phyloP scores from a whole-genome alignment of 1,140 invertebrate genomes.

The Hormaphis cornu region DNA sequence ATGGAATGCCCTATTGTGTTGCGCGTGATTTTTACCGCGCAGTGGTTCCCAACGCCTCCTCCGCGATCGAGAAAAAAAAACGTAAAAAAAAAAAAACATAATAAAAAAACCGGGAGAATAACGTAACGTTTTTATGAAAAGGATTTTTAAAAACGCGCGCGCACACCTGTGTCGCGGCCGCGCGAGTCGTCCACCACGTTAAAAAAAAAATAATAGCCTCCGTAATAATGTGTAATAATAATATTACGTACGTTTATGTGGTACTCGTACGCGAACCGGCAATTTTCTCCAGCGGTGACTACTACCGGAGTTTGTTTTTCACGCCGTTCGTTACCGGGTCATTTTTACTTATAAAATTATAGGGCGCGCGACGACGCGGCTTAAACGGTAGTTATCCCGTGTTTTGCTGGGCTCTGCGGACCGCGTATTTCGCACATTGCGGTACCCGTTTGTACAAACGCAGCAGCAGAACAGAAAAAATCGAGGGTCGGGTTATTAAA shows the following conservation, averaged over 20 bases:
- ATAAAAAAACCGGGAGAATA: no score
- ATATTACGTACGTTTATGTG: not conserved
- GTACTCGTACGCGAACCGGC: not conserved
- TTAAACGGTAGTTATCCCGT: not conserved
- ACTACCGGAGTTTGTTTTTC: constrained; percentile 4
- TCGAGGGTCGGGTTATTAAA: no score
- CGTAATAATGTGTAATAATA: not conserved
- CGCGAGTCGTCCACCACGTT: not conserved
- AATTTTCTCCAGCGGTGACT: constrained; percentile 19
- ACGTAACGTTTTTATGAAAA: no score
- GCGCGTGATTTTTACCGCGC: not conserved
- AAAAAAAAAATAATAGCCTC: not conserved
- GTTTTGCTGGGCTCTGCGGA: not conserved
- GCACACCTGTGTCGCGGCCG: not conserved
- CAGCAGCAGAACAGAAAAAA: no score
- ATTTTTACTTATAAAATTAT: not conserved
- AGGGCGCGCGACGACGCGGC: not conserved
- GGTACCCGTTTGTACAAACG: no score
- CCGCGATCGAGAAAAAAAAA: not conserved
- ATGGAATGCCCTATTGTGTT: constrained; percentile 27
- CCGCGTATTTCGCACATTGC: not conserved
- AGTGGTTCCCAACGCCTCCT: constrained; percentile 3
- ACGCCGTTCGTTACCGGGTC: not conserved
- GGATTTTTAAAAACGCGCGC: no score
- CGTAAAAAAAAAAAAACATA: no score